Conservation (phyloP, 2,113 vertebrate species). For the Podilymbus podiceps region DNA sequence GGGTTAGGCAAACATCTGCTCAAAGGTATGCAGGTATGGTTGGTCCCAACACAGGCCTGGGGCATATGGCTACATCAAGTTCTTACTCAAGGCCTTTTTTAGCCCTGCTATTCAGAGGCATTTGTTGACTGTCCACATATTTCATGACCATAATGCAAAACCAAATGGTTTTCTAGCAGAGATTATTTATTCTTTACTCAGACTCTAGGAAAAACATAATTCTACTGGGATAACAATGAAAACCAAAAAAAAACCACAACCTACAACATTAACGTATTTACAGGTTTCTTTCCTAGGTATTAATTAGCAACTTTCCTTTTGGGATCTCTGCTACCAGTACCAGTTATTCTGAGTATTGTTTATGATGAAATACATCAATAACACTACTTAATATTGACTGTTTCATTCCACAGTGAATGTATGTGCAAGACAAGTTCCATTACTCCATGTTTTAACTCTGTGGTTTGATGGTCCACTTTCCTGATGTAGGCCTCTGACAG, state of each 20-base stretch:
- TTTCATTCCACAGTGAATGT: background rate
- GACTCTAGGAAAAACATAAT: background rate
- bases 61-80: background rate
- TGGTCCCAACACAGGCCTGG: background rate
- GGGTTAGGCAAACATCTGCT: background rate
- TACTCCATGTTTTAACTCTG: background rate
- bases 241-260: no score
- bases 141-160: background rate
- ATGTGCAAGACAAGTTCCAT: background rate
- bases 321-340: background rate
- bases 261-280: no score
- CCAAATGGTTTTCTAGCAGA: background rate
- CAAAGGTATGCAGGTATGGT: background rate
- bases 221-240: background rate
- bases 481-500: background rate
- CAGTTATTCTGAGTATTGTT: background rate
- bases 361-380: background rate
- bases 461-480: background rate
- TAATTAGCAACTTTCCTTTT: background rate
- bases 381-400: background rate
- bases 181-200: background rate
- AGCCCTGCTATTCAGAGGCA: background rate
- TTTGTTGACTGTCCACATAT: background rate
- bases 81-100: background rate
- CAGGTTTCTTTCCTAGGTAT: background rate